A percentile compares a stretch with the other conserved stretches of the same genome.
These are phyloP conservation scores for Hypothenemus hampei DNA, from an alignment of 1,140 invertebrate genomes.

Conservation along the genomic window DNA sequence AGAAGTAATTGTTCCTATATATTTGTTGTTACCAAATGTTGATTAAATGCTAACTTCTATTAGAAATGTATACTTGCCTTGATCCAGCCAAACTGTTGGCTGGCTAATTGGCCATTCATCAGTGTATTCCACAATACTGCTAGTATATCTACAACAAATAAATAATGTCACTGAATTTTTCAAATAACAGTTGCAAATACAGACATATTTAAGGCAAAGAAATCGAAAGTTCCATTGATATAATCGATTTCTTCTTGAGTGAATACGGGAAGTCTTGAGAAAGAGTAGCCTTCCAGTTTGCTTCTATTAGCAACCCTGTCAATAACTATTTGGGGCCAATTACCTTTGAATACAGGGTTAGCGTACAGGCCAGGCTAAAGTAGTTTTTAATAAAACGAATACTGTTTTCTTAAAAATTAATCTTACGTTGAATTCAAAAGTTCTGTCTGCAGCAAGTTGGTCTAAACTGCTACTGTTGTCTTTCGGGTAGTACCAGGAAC, in stretches of 20 bases:
- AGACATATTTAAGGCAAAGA: slow-evolving; percentile 13
- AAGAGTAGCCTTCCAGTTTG: slow-evolving; percentile 2
- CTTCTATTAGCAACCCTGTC: slow-evolving; percentile 7
- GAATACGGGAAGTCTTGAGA: slow-evolving; percentile 6
- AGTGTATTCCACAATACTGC: neutral
- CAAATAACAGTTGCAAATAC: neutral
- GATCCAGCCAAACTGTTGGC: slow-evolving; percentile 11
- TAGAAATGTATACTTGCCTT: neutral
- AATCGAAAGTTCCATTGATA: slow-evolving; percentile 16
- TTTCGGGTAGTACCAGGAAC: slow-evolving; percentile 14
- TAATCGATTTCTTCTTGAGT: slow-evolving; percentile 21
- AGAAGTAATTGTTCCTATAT: slow-evolving; percentile 4
- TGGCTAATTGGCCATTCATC: neutral
- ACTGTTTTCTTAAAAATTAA: slow-evolving; percentile 45
- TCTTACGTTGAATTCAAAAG: slow-evolving; percentile 22
- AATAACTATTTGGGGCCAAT: slow-evolving; percentile 8
- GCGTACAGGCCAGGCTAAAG: slow-evolving; percentile 53
- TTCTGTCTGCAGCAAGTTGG: slow-evolving; percentile 15
- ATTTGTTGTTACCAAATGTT: neutral
- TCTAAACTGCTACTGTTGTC: slow-evolving; percentile 9
- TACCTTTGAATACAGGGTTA: slow-evolving; percentile 1
- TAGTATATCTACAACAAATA: neutral
- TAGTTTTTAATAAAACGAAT: slow-evolving; percentile 24
- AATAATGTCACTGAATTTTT: neutral
- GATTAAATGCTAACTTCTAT: no score